Evolutionary conservation across 2,888 invertebrate genomes (phyloP), one percentile per base, ranked within the genome.

Genomic region (Scotopteryx bipunctaria): DNA sequence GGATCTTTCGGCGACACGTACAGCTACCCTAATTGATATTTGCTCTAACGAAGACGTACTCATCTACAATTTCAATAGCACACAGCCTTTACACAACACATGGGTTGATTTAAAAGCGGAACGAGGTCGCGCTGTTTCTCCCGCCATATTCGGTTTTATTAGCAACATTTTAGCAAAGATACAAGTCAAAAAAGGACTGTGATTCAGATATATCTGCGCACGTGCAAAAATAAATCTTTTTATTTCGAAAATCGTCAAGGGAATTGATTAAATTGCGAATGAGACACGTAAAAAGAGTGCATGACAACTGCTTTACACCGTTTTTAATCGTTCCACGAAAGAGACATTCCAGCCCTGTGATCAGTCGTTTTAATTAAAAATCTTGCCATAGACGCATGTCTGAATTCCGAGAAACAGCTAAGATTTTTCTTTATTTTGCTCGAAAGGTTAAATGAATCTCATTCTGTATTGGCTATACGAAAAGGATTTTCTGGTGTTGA

Each of bases 291-390:
- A 64, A 74, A 75, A 73, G 71, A 76, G 75, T 74, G 75, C 71
- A 72, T 62, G 69, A 75, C 73, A 73, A 74, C 74, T 72, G 73
- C 76, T 76, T 80, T 77, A 79, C 77, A 80, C 76, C 69, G 79
- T 74, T 78, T 84, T 79, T 81, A 79, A 85, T 82, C 81, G 81
- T 78, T 83, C 81, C 67, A 77, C 75, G 75, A 77, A 70, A 76
- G 80, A 78, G 84, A 85, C 81, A 84, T 86, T 86, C 84, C 82
- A 67, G 75, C 73, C 64, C 74, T 75, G 75, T 80, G 86, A 85
- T 86, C 87, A 86, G 85, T 74, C 72, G 79, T 77, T 86, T 87
- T 87, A 87, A 87, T 87, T 87, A 86, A 85, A 86, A 87, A 83
- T 76, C 81, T 83, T 79, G 81, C 81, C 78, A 84, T 81, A 80